Evolutionary conservation across 2,888 invertebrate genomes (phyloP).

Genomic region (Tiphia femorata): DNA sequence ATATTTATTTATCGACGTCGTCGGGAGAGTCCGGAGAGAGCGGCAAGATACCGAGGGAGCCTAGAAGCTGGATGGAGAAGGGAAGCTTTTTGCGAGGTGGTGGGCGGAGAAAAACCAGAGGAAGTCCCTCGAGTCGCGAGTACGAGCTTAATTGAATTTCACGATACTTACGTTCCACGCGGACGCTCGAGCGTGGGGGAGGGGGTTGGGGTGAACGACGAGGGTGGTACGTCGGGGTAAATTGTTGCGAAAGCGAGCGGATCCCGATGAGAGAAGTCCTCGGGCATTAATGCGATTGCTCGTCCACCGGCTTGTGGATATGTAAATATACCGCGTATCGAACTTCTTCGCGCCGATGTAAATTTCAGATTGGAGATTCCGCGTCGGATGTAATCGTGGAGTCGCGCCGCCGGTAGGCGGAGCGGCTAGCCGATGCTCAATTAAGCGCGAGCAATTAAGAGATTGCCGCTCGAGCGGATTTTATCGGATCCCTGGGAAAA

Average conservation of each 20-base stretch:
- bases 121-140: constrained; percentile 33
- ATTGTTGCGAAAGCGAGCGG: constrained; percentile 43
- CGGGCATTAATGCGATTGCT: constrained; percentile 40
- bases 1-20: constrained; percentile 11
- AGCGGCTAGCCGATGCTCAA: no score
- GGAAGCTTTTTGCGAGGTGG: neutral
- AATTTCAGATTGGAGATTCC: no score
- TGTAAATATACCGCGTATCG: no score
- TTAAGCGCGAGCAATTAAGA: no score
- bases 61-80: neutral
- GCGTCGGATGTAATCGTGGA: no score
- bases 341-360: constrained; percentile 3
- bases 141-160: constrained; percentile 47
- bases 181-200: constrained; percentile 3
- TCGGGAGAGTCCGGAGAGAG: constrained; percentile 10
- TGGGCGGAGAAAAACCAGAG: neutral
- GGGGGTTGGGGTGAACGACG: neutral
- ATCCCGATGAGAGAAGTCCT: constrained; percentile 38
- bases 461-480: no score
- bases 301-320: no score
- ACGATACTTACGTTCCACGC: constrained; percentile 41
- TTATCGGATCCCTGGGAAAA: no score
- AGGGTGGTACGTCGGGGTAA: constrained; percentile 36
- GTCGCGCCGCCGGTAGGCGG: no score
- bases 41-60: neutral